These are phyloP conservation scores for Cantharis flavilabris DNA, from an alignment of 2,888 invertebrate species.

Conservation along the genomic window DNA sequence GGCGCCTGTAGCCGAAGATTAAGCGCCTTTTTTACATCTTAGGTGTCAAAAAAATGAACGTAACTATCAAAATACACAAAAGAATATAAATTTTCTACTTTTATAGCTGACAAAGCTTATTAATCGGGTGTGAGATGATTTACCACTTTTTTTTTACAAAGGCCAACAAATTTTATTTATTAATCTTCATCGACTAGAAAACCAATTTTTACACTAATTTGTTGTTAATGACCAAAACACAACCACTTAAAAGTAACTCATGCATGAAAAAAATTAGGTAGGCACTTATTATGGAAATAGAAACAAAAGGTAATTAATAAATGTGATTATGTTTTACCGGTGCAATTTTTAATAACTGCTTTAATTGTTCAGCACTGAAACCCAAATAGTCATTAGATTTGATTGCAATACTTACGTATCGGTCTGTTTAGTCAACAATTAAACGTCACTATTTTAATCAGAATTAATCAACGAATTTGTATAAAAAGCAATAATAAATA, in stretches of 20 bases:
- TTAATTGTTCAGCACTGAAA: conserved; percentile 10
- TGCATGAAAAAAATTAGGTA: not conserved
- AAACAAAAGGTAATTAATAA: conserved; percentile 11
- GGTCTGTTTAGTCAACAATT: conserved; percentile 9
- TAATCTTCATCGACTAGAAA: not conserved
- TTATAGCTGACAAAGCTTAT: not conserved
- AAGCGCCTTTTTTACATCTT: conserved; percentile 6
- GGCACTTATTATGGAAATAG: not conserved
- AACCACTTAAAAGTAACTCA: not conserved
- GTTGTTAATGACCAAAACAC: not conserved
- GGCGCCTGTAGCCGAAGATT: conserved; percentile 11
- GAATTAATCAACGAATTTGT: conserved; percentile 4
- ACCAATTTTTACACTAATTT: not conserved
- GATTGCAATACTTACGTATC: conserved; percentile 6
- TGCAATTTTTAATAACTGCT: conserved; percentile 2
- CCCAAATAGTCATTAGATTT: conserved; percentile 17
- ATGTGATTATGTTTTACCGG: conserved; percentile 2
- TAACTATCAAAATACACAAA: not conserved
- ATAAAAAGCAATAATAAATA: not conserved
- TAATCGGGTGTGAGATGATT: not conserved
- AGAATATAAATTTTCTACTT: not conserved
- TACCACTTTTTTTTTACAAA: not conserved
- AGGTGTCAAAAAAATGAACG: conserved; percentile 5
- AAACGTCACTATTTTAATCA: not conserved
- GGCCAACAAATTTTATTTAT: not conserved